Evolutionary conservation across 2,888 invertebrate genomes (phyloP), one percentile per base, ranked within the genome.

Genomic region (Siphlonurus alternatus): DNA sequence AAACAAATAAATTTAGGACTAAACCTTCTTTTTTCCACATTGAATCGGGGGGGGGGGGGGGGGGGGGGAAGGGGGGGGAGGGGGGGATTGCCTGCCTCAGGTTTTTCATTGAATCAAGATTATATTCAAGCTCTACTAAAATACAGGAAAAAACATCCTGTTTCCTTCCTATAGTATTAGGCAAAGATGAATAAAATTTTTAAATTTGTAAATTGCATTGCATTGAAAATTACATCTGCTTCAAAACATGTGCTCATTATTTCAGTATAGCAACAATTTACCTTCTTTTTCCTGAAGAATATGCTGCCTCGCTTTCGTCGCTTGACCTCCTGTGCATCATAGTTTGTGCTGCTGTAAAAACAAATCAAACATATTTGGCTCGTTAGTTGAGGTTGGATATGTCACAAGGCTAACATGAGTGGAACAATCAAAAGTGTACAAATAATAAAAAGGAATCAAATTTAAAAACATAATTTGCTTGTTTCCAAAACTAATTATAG

Each of bases 281-380:
- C 93, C 83, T 92, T 91, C 77, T 92, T 93, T 78, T 93, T 93
- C 69, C 93, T 85, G 74, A 93, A 93, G 81, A 93, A 93, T 66
- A 93, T 77, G 69, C 93, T 93, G 64, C 92, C 92, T 62, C 93
- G 80, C 78, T 93, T 93, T 70, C 91, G 82, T 71, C 92, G 79
- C 74, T 93, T 93, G 72, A 90, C 90, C 22, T 89, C 85, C 73
- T 88, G 86, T 71, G 86, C 87, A 70, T 84, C 80, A 65, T 76
- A 76, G 10, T 69, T 65, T 59, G 67, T 65, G 62, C 67, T 67
- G 65, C 62, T 66, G 67, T 66, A 25, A 61, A 63, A 61, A 59
- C 25, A 65, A 61, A 65, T 62, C 51, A 61, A 64, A 64, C 24
- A 24, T 23, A 7, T 22, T 61, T 20, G 25, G 25, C 22, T n/a